Base-by-base conservation (phyloP, 2,113 vertebrate genomes). In the Macquaria australasica region DNA sequence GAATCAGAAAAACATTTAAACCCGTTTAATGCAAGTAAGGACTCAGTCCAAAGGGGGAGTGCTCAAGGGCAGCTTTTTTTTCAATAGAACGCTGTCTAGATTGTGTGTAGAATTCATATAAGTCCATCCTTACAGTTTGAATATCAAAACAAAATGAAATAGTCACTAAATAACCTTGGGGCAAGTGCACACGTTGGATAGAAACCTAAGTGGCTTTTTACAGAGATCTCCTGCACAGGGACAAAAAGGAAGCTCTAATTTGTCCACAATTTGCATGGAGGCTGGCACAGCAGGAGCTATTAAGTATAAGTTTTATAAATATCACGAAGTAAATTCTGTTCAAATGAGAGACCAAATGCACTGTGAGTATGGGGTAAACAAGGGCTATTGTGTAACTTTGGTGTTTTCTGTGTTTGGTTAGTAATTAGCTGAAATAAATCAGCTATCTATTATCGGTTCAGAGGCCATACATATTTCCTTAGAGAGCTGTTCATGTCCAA, bases 51-150 rank as follows among this genome's bases (percentile, higher is more conserved):
- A 31, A 73, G 73, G n/a, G 83, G 64, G 75, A 51, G 23, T 4
- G 60, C 79, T 75, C 4, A 51, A 76, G 63, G 84, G 75, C 51
- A 53, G 28, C 1, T 55, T 53, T 34, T 34, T 50, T 34, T 28
- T 43, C 6, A 85, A 80, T 16, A 64, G 34, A 73, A 43, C 0
- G 14, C 74, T 16, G 39, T 76, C 18, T 11, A 21, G 70, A 51
- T 58, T 62, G 70, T 79, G 51, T 73, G 79, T 34, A 41, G 62
- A 82, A 70, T 88, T 86, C 37, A 77, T 39, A 79, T 72, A 43
- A 76, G 63, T 79, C 39, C 55, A 67, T 45, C 3, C 64, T 74
- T 25, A 45, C 50, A 21, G 53, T 41, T 80, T 77, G 28, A 43
- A 62, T 74, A 66, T 58, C 14, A 74, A 73, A 83, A 59, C 12